These are phyloP conservation scores for Conus ventricosus DNA, from an alignment of 1,140 invertebrate species.

Conservation along the genomic window DNA sequence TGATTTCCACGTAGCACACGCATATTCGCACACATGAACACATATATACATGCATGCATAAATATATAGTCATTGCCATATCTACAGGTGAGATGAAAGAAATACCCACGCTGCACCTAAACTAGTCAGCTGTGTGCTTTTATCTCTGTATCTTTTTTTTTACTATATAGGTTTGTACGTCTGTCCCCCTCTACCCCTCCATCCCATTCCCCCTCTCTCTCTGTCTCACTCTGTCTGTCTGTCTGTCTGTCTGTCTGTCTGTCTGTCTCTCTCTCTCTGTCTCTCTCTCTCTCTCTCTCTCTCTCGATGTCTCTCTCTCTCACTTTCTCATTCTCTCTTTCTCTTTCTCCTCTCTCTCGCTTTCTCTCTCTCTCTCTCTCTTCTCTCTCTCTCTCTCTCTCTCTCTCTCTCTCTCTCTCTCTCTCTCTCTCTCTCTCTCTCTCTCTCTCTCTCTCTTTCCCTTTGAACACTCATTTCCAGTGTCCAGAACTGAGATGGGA, in stretches of 20 bases:
- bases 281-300: not conserved
- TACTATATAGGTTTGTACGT: not conserved
- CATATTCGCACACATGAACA: too few species aligned
- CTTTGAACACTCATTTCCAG: not conserved
- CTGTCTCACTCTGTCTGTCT: not conserved
- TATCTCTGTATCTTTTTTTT: not conserved
- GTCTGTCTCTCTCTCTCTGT: not conserved
- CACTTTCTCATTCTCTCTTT: not conserved
- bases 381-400: conserved; percentile 13
- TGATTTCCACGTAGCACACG: not conserved
- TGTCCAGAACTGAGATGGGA: too few species aligned
- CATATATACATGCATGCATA: too few species aligned
- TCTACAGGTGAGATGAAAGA: too few species aligned
- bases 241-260: not conserved
- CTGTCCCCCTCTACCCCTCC: not conserved
- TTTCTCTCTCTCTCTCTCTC: conserved; percentile 19
- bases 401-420: conserved; percentile 16
- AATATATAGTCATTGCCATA: too few species aligned
- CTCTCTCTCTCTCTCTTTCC: conserved; percentile 14
- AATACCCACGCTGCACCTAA: too few species aligned
- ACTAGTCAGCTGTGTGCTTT: not conserved
- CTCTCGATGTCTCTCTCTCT: too few species aligned
- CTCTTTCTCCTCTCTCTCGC: not conserved
- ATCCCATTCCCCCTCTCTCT: conserved; percentile 6
- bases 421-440: conserved; percentile 8